A percentile compares a stretch with the other conserved stretches of the same genome.
These are phyloP conservation scores for Campoletis sonorensis DNA, from an alignment of 1,140 invertebrate genomes.

Conservation along the genomic window DNA sequence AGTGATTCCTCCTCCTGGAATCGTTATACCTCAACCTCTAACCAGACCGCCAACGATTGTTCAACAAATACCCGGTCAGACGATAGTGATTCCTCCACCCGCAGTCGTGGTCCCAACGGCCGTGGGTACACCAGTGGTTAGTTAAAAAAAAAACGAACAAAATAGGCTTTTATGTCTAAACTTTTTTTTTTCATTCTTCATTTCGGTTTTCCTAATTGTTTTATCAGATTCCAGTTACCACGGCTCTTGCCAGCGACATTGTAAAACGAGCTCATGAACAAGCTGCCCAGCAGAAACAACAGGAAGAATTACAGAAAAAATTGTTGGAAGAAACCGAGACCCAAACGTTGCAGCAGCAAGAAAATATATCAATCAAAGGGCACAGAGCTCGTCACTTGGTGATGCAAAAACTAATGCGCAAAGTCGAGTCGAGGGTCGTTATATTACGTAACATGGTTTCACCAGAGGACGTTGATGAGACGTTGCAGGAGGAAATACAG, in stretches of 20 bases:
- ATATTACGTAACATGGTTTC: conserved; percentile 97
- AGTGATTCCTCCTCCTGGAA: conserved; percentile 78
- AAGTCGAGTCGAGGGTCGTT: conserved; percentile 91
- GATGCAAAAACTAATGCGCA: conserved; percentile 99
- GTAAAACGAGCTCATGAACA: conserved; percentile 81
- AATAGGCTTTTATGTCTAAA: too few species aligned
- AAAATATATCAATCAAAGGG: conserved; percentile 98
- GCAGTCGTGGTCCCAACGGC: conserved; percentile 79
- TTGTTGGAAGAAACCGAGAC: conserved; percentile 91
- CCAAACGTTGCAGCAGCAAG: conserved; percentile 96
- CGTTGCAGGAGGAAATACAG: conserved; percentile 97
- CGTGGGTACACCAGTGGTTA: conserved; percentile 70
- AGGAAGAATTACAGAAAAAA: conserved; percentile 92
- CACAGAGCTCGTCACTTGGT: conserved; percentile 97
- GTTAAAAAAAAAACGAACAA: too few species aligned
- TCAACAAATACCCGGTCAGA: conserved; percentile 73
- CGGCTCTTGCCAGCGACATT: conserved; percentile 65
- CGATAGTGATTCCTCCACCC: conserved; percentile 77
- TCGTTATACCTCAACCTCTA: conserved; percentile 80
- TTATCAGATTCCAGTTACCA: conserved; percentile 63
- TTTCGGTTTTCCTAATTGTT: neutral
- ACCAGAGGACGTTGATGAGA: conserved; percentile 96
- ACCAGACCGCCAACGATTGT: conserved; percentile 74
- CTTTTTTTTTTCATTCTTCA: neutral
- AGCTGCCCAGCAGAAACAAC: conserved; percentile 84